Conservation (phyloP, 2,888 invertebrate species). For the Teleogryllus oceanicus region DNA sequence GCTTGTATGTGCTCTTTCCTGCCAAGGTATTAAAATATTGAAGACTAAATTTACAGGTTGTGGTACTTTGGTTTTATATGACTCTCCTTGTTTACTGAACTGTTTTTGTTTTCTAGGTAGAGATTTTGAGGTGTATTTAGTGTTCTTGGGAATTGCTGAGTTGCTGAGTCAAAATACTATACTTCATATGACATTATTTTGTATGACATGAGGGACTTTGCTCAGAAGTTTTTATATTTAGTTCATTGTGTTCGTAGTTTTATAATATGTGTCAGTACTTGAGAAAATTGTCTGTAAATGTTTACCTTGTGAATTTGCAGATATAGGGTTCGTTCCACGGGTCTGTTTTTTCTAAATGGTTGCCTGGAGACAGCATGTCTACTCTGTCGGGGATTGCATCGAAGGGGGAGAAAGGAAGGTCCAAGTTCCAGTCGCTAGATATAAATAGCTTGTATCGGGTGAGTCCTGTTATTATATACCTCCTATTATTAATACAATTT, state of each 20-base stretch:
- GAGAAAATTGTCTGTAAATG: too few species aligned
- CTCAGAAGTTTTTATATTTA: too few species aligned
- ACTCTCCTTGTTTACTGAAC: not conserved
- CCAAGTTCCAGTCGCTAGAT: slow-evolving; percentile 94
- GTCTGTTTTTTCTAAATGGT: slow-evolving; percentile 80
- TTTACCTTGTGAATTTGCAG: slow-evolving; percentile 44
- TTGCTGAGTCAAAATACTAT: not conserved
- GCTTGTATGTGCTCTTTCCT: not conserved
- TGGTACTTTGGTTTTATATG: slow-evolving; percentile 5
- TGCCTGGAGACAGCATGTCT: slow-evolving; percentile 95
- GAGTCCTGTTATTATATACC: slow-evolving; percentile 46
- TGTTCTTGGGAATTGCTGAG: not conserved
- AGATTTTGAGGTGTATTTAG: not conserved
- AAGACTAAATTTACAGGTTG: not conserved
- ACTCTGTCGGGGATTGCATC: slow-evolving; percentile 86
- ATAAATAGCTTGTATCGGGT: slow-evolving; percentile 95
- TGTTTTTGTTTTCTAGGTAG: not conserved
- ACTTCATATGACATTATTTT: too few species aligned
- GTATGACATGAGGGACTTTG: too few species aligned
- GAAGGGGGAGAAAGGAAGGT: slow-evolving; percentile 85
- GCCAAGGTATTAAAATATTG: not conserved
- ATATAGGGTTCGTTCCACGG: slow-evolving; percentile 73
- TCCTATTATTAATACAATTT: too few species aligned
- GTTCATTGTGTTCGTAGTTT: too few species aligned
- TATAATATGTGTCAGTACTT: too few species aligned